phyloP scores from a whole-genome alignment of 2,113 vertebrate species.

The Lagopus muta region DNA sequence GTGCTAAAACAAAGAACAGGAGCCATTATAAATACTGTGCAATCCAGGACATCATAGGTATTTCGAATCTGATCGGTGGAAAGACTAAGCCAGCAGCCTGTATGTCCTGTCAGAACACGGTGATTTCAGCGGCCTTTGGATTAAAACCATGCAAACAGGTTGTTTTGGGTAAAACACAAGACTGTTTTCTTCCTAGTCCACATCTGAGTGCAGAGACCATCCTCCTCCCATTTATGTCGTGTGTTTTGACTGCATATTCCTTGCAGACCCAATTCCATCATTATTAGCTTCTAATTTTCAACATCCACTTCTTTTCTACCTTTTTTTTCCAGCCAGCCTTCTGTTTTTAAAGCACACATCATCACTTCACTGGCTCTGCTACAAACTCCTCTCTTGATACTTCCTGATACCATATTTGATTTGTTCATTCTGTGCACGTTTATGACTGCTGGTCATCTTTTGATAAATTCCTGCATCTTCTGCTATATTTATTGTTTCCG shows the following conservation, averaged over 20 bases:
- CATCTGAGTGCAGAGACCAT: background rate
- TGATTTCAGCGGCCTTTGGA: background rate
- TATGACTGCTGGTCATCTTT: background rate
- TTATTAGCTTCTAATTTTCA: background rate
- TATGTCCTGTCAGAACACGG: background rate
- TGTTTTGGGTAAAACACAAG: background rate
- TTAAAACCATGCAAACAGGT: background rate
- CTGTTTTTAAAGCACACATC: background rate
- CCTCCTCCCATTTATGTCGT: background rate
- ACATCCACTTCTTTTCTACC: background rate
- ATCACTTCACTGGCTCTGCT: background rate
- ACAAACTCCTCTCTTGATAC: background rate
- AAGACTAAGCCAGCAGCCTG: background rate
- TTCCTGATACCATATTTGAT: background rate
- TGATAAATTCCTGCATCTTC: background rate
- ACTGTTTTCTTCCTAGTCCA: background rate
- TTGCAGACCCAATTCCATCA: background rate
- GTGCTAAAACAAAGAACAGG: background rate
- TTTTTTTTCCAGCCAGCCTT: background rate
- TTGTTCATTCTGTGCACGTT: background rate
- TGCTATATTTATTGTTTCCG: background rate
- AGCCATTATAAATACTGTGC: background rate
- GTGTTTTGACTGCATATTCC: background rate
- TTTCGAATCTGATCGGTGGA: background rate
- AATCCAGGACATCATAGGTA: background rate